Conservation (phyloP, 1,140 invertebrate species). For the Solenopsis fugax region DNA sequence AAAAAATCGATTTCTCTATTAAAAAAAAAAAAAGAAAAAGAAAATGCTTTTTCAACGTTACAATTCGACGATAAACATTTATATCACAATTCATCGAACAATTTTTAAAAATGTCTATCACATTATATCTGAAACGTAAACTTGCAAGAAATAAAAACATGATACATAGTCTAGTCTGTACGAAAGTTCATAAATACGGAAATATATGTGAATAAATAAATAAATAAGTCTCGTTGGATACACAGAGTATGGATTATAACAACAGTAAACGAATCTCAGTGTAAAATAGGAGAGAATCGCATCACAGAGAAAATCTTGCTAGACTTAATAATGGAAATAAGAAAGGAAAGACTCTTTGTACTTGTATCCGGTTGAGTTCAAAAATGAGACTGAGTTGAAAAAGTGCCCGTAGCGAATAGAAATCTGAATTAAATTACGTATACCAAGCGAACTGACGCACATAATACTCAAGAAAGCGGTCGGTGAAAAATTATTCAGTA, state of each 20-base stretch:
- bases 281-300: slow-evolving; percentile 41
- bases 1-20: not conserved
- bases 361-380: not conserved
- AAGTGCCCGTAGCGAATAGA: slow-evolving; percentile 20
- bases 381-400: slow-evolving; percentile 22
- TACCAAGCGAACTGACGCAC: slow-evolving; percentile 1
- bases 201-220: slow-evolving; percentile 57
- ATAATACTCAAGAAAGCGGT: slow-evolving; percentile 8
- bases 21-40: not conserved
- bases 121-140: slow-evolving; percentile 23
- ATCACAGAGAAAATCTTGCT: slow-evolving; percentile 49
- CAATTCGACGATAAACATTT: slow-evolving; percentile 40
- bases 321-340: not conserved
- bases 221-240: slow-evolving; percentile 45
- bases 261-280: not conserved
- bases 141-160: slow-evolving; percentile 15
- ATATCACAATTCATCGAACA: slow-evolving; percentile 60
- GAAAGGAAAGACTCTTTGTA: slow-evolving; percentile 1
- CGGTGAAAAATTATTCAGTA: slow-evolving; percentile 18
- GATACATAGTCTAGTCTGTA: slow-evolving; percentile 33
- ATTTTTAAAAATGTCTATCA: slow-evolving; percentile 35
- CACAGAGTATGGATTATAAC: not conserved
- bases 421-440: slow-evolving; percentile 25
- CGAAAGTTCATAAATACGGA: slow-evolving; percentile 55
- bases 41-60: slow-evolving; percentile 19